Percentiles rank a stretch among this genome's conserved stretches.
Conservation (phyloP, 2,113 vertebrate genomes). For the Proteles cristata region DNA sequence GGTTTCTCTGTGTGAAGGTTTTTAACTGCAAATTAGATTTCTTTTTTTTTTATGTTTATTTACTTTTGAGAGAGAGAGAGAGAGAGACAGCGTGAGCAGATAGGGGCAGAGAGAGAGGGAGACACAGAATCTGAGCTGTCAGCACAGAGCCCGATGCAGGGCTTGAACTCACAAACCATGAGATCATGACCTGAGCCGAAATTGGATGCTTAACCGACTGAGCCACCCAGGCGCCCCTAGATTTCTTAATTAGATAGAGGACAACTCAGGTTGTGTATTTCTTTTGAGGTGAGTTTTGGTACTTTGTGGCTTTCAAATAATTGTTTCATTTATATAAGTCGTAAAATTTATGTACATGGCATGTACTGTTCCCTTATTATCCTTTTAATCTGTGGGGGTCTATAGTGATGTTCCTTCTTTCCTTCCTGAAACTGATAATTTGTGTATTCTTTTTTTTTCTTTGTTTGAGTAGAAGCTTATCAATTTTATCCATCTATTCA, state of each 20-base stretch:
- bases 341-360: background rate
- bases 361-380: background rate
- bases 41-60: background rate
- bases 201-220: too few species aligned
- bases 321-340: background rate
- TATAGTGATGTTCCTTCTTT: slow-evolving; percentile 8
- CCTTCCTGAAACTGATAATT: background rate
- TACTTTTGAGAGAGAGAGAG: too few species aligned
- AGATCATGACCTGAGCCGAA: too few species aligned
- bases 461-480: background rate
- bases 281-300: slow-evolving; percentile 6
- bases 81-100: too few species aligned
- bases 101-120: too few species aligned
- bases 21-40: slow-evolving; percentile 24
- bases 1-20: background rate
- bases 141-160: too few species aligned
- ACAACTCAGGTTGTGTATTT: background rate
- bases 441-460: background rate
- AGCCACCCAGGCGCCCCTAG: background rate
- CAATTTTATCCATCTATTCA: background rate
- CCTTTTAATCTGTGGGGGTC: background rate
- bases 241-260: background rate
- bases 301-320: slow-evolving; percentile 5
- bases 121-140: too few species aligned
- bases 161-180: too few species aligned